These are phyloP conservation scores for Aldrovandia affinis DNA, from an alignment of 2,797 vertebrate genomes.

Conservation along the genomic window DNA sequence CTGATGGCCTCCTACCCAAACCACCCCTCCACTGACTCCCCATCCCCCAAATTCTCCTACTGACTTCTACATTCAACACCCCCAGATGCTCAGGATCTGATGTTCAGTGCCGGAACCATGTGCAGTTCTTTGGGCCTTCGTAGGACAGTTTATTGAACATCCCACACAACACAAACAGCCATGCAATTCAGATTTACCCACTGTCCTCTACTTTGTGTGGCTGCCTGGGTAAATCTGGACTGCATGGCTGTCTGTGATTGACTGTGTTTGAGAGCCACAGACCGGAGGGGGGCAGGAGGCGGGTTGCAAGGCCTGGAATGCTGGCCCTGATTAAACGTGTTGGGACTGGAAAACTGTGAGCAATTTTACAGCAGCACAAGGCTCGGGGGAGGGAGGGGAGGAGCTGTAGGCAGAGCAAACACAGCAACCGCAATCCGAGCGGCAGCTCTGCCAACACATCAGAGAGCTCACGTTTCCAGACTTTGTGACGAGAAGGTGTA, in stretches of 20 bases:
- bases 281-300: not conserved
- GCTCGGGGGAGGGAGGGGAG: not conserved
- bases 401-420: not conserved
- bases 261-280: not conserved
- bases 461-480: not conserved
- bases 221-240: not conserved
- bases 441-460: not conserved
- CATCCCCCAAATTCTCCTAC: too few species aligned
- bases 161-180: not conserved
- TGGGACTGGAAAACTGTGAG: not conserved
- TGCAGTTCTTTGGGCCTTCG: not conserved
- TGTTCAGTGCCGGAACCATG: not conserved
- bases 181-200: too few species aligned
- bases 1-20: not conserved
- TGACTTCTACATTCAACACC: not conserved
- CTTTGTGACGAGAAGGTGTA: not conserved
- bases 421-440: not conserved
- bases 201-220: not conserved
- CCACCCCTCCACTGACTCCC: not conserved
- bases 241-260: not conserved
- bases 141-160: not conserved
- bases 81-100: not conserved
- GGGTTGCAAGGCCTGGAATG: conserved; percentile 11
- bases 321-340: conserved; percentile 31
- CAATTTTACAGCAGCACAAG: not conserved